Conservation (phyloP, 1,140 invertebrate genomes). For the Agrypnia vestita region DNA sequence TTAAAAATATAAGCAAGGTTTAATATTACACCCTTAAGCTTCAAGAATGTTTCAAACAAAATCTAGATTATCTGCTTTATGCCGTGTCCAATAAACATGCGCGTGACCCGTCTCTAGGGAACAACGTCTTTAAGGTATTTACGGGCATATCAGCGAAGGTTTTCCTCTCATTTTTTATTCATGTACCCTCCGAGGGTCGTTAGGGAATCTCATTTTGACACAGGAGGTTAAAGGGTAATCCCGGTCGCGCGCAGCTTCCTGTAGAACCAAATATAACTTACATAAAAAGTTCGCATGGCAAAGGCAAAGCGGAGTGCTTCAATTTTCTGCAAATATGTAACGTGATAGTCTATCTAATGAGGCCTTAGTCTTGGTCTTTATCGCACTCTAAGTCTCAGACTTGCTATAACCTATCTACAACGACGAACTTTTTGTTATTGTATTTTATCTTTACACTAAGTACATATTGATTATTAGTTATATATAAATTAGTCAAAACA, state of each 20-base stretch:
- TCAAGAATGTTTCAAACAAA: not conserved
- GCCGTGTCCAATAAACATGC: constrained; percentile 17
- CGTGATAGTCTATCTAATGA: constrained; percentile 19
- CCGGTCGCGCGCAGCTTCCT: constrained; percentile 14
- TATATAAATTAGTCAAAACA: no score
- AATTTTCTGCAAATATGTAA: constrained; percentile 22
- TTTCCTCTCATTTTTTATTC: constrained; percentile 34
- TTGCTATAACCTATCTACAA: no score
- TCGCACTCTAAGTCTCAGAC: no score
- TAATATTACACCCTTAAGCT: no score
- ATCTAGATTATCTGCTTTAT: constrained; percentile 14
- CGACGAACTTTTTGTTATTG: no score
- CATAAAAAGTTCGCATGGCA: constrained; percentile 6
- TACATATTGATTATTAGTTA: no score
- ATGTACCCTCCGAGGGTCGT: constrained; percentile 30
- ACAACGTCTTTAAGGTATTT: constrained; percentile 38
- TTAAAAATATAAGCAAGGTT: no score
- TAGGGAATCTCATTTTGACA: constrained; percentile 43
- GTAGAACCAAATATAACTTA: not conserved
- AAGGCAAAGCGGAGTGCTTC: not conserved
- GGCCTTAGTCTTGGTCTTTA: not conserved
- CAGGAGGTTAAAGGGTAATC: constrained; percentile 7
- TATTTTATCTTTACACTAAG: no score
- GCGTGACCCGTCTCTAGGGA: constrained; percentile 28
- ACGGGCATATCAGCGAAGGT: constrained; percentile 39